Percentiles rank a stretch among this genome's conserved stretches.
Conservation (phyloP, 37 sponge, comb jelly and placozoan genomes). For the Chondrilla cf. caribensis region DNA sequence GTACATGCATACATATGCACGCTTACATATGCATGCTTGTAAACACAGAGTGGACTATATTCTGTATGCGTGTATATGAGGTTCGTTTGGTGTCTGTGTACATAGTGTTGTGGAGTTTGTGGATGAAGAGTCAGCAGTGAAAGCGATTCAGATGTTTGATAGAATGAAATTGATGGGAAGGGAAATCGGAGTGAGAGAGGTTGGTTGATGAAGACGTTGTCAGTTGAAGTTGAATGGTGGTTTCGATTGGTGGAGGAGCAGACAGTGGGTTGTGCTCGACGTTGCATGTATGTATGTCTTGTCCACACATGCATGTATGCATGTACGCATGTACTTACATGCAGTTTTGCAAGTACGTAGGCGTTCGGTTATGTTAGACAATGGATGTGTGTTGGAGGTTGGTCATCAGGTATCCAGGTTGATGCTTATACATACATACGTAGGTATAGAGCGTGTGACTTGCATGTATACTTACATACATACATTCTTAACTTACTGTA, state of each 20-base stretch:
- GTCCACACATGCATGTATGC: neutral
- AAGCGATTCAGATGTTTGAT: constrained; percentile 8
- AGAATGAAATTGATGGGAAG: constrained; percentile 12
- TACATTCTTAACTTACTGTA: neutral
- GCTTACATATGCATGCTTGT: no score
- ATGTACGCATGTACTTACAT: no score
- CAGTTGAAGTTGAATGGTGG: no score
- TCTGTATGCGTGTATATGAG: neutral
- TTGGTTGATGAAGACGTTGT: constrained; percentile 9
- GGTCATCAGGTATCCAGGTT: no score
- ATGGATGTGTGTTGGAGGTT: no score
- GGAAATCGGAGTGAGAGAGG: constrained; percentile 23
- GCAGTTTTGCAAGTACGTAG: no score
- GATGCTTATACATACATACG: no score
- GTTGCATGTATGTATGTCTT: neutral
- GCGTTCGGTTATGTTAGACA: no score
- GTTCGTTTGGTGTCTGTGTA: neutral
- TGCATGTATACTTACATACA: neutral
- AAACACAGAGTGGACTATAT: no score
- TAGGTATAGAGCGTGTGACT: no score
- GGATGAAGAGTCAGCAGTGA: constrained; percentile 15
- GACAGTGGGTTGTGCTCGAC: neutral
- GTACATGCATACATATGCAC: no score
- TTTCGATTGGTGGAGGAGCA: no score
- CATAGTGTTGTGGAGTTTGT: constrained; percentile 13